phyloP scores from a whole-genome alignment of 2,888 invertebrate genomes.

The Actias luna region DNA sequence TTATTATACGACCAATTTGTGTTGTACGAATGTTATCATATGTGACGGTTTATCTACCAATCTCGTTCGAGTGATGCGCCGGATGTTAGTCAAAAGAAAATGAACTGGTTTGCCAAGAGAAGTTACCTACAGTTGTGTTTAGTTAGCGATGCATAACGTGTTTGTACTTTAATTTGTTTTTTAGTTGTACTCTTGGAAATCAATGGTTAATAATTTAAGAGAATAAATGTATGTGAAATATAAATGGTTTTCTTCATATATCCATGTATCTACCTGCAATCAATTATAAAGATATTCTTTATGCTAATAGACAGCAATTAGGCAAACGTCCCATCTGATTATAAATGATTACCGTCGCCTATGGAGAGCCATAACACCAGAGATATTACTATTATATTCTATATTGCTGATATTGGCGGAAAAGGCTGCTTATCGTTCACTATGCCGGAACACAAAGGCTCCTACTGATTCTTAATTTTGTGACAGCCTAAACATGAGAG shows the following conservation, averaged over 20 bases:
- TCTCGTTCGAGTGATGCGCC: constrained; percentile 77
- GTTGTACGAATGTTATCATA: constrained; percentile 56
- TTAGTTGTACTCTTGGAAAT: constrained; percentile 82
- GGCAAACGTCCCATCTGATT: too few relatives aligned
- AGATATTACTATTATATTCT: too few relatives aligned
- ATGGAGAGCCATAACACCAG: too few relatives aligned
- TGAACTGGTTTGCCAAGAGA: constrained; percentile 80
- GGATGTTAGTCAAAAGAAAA: constrained; percentile 71
- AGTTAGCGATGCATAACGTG: constrained; percentile 81
- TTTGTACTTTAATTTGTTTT: constrained; percentile 83
- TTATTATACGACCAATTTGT: constrained; percentile 69
- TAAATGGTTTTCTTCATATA: constrained; percentile 35
- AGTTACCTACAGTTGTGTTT: constrained; percentile 82
- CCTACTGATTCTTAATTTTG: too few relatives aligned
- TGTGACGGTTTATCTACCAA: constrained; percentile 46
- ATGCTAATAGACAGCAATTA: too few relatives aligned
- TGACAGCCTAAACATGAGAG: too few relatives aligned
- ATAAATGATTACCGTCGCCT: too few relatives aligned
- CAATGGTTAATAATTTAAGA: constrained; percentile 82
- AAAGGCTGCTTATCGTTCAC: too few relatives aligned
- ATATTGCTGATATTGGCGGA: too few relatives aligned
- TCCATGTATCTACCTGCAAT: not conserved
- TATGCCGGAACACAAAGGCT: too few relatives aligned
- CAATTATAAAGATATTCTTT: too few relatives aligned
- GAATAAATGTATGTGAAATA: constrained; percentile 82